Conservation (phyloP, 1,140 invertebrate genomes). For the Tachypleus tridentatus region DNA sequence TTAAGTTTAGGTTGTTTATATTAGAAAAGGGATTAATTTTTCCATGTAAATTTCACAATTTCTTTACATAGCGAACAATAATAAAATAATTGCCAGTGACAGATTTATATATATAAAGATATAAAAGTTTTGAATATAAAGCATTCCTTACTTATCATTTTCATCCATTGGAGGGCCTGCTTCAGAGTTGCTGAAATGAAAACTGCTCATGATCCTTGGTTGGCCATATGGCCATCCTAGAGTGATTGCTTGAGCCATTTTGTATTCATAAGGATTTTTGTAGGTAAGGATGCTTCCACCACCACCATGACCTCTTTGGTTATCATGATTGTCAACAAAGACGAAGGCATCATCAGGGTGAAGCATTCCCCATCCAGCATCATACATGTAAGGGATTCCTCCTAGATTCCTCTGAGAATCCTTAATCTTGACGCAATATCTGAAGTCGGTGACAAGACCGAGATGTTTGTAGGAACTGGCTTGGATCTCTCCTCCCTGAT, state of each 20-base stretch:
- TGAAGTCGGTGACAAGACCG: constrained; percentile 63
- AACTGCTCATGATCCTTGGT: constrained; percentile 62
- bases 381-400: too few species aligned
- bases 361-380: constrained; percentile 33
- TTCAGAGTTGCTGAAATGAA: constrained; percentile 27
- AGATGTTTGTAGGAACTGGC: constrained; percentile 49
- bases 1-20: too few species aligned
- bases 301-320: constrained; percentile 49
- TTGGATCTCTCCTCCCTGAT: constrained; percentile 48
- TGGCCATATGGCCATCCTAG: constrained; percentile 61
- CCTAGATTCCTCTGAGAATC: background rate
- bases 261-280: constrained; percentile 44
- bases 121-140: too few species aligned
- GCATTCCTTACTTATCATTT: constrained; percentile 26
- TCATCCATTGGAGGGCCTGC: constrained; percentile 34
- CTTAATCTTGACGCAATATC: constrained; percentile 45
- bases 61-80: too few species aligned
- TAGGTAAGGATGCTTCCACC: constrained; percentile 41
- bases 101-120: too few species aligned
- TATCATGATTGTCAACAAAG: constrained; percentile 52
- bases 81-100: too few species aligned
- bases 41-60: too few species aligned
- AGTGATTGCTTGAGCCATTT: constrained; percentile 52
- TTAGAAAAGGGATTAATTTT: too few species aligned
- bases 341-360: constrained; percentile 31